Conservation (phyloP, 1,140 invertebrate species). For the Cherax quadricarinatus region DNA sequence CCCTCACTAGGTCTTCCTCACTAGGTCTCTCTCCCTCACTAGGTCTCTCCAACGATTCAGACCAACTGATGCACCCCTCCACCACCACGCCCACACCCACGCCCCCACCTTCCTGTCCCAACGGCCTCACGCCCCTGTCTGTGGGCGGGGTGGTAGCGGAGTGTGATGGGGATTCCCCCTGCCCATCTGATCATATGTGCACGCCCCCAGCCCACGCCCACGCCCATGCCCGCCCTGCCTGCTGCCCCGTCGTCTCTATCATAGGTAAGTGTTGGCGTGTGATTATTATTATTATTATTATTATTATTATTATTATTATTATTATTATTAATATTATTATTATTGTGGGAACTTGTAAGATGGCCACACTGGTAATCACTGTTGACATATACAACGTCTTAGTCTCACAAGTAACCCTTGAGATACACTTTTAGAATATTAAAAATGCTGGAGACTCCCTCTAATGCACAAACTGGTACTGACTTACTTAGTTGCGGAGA, state of each 20-base stretch:
- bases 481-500: too few species aligned
- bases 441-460: too few species aligned
- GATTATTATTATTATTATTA: too few species aligned
- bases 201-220: constrained; percentile 42
- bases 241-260: constrained; percentile 76
- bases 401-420: background rate
- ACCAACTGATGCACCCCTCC: background rate
- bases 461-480: too few species aligned
- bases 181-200: constrained; percentile 68
- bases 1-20: too few species aligned
- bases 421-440: too few species aligned
- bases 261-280: constrained; percentile 30
- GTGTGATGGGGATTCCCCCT: constrained; percentile 58
- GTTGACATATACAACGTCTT: too few species aligned
- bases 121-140: constrained; percentile 59
- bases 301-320: too few species aligned
- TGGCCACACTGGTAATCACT: too few species aligned
- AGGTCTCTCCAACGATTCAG: constrained; percentile 67
- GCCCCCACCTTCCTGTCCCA: constrained; percentile 45
- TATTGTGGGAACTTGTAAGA: too few species aligned
- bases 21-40: background rate
- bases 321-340: too few species aligned
- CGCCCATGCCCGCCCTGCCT: constrained; percentile 16
- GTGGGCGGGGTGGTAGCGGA: constrained; percentile 65
- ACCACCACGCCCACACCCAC: background rate